Evolutionary conservation across 2,888 invertebrate genomes (phyloP).

Genomic region (Rugalucina vietnamica): DNA sequence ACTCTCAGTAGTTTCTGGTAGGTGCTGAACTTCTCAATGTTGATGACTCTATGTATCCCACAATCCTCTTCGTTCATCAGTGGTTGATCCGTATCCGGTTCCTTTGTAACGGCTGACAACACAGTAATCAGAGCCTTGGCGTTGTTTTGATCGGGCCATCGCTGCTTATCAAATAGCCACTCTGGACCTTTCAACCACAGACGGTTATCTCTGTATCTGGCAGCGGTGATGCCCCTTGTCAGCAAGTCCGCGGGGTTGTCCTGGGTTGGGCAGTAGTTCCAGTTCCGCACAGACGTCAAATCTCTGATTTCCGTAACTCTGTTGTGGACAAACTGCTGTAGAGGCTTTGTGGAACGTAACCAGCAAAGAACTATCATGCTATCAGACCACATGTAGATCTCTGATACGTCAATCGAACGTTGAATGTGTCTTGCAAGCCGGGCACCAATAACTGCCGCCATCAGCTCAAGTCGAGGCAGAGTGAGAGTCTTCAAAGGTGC

Average conservation of each 20-base stretch:
- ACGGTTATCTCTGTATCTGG: not conserved
- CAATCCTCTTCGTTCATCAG: not conserved
- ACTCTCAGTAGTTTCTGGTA: not conserved
- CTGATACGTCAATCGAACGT: not conserved
- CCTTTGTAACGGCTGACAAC: not conserved
- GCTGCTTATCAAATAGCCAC: not conserved
- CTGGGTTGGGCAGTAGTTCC: constrained; percentile 28
- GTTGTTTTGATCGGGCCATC: not conserved
- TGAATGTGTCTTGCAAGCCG: not conserved
- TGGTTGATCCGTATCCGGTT: not conserved
- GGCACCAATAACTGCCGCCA: not conserved
- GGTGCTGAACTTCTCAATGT: not conserved
- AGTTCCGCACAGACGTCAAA: not conserved
- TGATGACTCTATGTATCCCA: not conserved
- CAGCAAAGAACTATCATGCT: constrained; percentile 32
- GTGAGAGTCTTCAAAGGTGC: no score
- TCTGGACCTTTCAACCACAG: constrained; percentile 21
- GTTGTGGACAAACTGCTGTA: constrained; percentile 21
- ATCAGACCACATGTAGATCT: constrained; percentile 15
- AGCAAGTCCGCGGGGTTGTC: constrained; percentile 23
- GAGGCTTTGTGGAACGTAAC: constrained; percentile 3
- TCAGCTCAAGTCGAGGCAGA: no score
- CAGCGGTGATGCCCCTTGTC: constrained; percentile 9
- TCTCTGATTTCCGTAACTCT: constrained; percentile 22
- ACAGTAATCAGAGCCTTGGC: not conserved